Percentiles rank a stretch among this genome's conserved stretches.
Evolutionary conservation across 1,140 invertebrate species (phyloP).

Genomic region (Pseudomyrmex concolor): DNA sequence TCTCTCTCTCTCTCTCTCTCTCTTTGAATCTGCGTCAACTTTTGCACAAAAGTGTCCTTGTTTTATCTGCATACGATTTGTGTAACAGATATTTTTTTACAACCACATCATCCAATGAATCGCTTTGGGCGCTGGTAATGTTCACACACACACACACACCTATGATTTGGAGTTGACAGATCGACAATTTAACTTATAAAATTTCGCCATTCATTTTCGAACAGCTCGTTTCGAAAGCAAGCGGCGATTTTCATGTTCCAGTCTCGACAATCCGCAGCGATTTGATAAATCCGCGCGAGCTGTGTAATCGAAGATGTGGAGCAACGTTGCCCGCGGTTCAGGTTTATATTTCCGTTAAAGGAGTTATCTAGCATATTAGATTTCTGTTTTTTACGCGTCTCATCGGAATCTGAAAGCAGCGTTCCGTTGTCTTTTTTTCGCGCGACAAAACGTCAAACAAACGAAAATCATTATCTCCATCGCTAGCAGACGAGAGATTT

Average conservation of each 20-base stretch:
- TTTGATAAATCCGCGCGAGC: slow-evolving; percentile 10
- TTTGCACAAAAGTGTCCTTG: no score
- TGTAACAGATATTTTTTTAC: background rate
- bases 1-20: no score
- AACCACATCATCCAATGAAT: background rate
- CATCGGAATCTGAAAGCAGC: background rate
- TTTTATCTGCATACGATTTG: no score
- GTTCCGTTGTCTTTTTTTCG: background rate
- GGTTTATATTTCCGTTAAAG: slow-evolving; percentile 45
- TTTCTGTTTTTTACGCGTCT: slow-evolving; percentile 57
- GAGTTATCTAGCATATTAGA: slow-evolving; percentile 60
- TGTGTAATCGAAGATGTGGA: slow-evolving; percentile 48
- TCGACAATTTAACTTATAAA: background rate
- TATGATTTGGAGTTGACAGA: background rate
- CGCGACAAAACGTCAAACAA: background rate
- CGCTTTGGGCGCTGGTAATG: background rate
- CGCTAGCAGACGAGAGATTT: background rate
- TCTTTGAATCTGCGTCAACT: no score
- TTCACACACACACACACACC: background rate
- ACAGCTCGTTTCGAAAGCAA: background rate
- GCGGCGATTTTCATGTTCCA: background rate
- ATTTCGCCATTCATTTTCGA: background rate
- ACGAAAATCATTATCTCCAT: slow-evolving; percentile 4
- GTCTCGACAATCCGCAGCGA: slow-evolving; percentile 10
- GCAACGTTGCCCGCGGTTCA: slow-evolving; percentile 36